Percentiles rank a stretch among this genome's conserved stretches.
phyloP scores from a whole-genome alignment of 2,888 invertebrate genomes.

The Norana najaformis region DNA sequence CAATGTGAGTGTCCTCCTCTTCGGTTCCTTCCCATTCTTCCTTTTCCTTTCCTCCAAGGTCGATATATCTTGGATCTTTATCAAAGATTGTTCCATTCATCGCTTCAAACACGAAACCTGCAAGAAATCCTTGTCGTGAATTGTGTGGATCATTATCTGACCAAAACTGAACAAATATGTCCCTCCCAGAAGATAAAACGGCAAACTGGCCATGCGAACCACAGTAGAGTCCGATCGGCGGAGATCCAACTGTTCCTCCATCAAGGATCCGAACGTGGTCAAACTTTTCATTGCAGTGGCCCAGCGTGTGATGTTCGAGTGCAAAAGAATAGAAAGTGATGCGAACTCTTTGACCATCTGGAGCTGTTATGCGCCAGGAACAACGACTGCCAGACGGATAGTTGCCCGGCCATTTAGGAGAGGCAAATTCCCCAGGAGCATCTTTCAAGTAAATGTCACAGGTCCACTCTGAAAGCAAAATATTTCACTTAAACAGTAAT shows the following conservation, averaged over 20 bases:
- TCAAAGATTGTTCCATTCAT: constrained; percentile 34
- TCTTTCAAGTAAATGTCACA: constrained; percentile 50
- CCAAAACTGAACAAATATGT: constrained; percentile 50
- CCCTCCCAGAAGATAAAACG: constrained; percentile 41
- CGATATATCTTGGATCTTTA: neutral
- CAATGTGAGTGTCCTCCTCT: neutral
- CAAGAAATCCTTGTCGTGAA: constrained; percentile 53
- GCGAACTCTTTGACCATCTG: constrained; percentile 47
- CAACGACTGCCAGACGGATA: constrained; percentile 52
- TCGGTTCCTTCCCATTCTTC: constrained; percentile 15
- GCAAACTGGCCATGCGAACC: constrained; percentile 39
- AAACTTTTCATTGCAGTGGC: constrained; percentile 41
- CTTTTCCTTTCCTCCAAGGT: neutral
- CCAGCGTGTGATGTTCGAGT: constrained; percentile 51
- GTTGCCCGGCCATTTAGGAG: constrained; percentile 55
- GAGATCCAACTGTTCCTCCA: constrained; percentile 41
- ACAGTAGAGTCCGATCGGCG: constrained; percentile 44
- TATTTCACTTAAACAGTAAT: neutral
- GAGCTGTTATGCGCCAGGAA: constrained; percentile 53
- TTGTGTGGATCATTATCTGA: constrained; percentile 48
- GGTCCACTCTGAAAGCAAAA: constrained; percentile 54
- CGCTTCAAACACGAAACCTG: constrained; percentile 42
- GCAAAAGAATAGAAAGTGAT: constrained; percentile 52
- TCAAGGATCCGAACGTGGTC: constrained; percentile 40
- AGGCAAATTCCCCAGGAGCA: constrained; percentile 55